These are phyloP conservation scores for Fulica atra DNA, from an alignment of 2,113 vertebrate genomes.

Conservation along the genomic window DNA sequence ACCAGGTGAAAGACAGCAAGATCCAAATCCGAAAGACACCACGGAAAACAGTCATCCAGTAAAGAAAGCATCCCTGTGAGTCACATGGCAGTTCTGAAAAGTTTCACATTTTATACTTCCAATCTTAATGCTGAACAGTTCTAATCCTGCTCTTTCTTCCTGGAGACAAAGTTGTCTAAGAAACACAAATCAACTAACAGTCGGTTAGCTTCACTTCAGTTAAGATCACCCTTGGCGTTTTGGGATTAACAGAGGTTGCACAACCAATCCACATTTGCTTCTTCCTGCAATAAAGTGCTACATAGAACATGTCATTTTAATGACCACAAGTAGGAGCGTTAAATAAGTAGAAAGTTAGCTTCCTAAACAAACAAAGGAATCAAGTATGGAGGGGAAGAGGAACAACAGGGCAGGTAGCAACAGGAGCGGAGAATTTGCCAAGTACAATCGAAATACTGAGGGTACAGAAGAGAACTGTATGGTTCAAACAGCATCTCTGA, in stretches of 20 bases:
- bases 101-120: conserved; percentile 33
- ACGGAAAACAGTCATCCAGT: not conserved
- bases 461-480: conserved; percentile 54
- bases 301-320: conserved; percentile 77
- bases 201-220: conserved; percentile 40
- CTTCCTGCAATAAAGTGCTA: conserved; percentile 82
- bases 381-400: not conserved
- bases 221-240: conserved; percentile 54
- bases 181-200: conserved; percentile 51
- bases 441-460: conserved; percentile 48
- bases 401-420: not conserved
- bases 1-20: conserved; percentile 7
- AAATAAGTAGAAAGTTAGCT: conserved; percentile 76
- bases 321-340: conserved; percentile 78
- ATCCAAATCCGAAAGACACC: not conserved
- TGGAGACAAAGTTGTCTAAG: conserved; percentile 50
- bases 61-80: conserved; percentile 38
- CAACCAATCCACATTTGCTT: conserved; percentile 62
- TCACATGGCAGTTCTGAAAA: not conserved
- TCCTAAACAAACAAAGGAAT: conserved; percentile 59
- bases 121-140: conserved; percentile 37
- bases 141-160: conserved; percentile 38
- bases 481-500: conserved; percentile 72
- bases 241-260: conserved; percentile 49
- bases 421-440: conserved; percentile 37